These are phyloP conservation scores for Marronus borbonicus DNA, from an alignment of 2,888 invertebrate genomes.

Conservation along the genomic window DNA sequence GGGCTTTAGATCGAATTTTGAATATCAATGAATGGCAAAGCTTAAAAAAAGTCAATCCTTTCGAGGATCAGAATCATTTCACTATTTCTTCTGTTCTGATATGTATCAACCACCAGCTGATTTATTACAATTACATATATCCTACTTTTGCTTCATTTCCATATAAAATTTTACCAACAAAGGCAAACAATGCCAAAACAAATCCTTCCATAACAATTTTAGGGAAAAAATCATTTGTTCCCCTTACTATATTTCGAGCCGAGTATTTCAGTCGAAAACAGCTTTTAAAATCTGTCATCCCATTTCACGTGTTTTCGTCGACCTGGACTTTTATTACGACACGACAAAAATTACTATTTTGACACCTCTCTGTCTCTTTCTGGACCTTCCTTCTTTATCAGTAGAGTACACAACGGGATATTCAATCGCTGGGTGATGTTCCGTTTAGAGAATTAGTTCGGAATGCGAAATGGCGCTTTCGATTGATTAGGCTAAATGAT, in stretches of 20 bases:
- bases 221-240: constrained; percentile 3
- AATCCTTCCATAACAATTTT: background rate
- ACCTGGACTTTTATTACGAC: background rate
- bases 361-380: background rate
- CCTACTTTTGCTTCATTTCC: too few relatives aligned
- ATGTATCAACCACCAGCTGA: too few relatives aligned
- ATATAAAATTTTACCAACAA: too few relatives aligned
- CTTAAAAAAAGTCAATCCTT: too few relatives aligned
- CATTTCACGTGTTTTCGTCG: constrained; percentile 5
- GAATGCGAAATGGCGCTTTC: constrained; percentile 23
- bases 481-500: constrained; percentile 43
- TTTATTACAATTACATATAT: too few relatives aligned
- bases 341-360: constrained; percentile 9
- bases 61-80: too few relatives aligned
- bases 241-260: too few relatives aligned
- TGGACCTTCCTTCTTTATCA: background rate
- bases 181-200: background rate
- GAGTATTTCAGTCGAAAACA: background rate
- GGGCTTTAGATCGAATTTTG: too few relatives aligned
- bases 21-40: too few relatives aligned
- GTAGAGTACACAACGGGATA: background rate
- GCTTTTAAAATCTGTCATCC: constrained; percentile 3
- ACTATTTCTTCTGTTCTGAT: too few relatives aligned
- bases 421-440: background rate
- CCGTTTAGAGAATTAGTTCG: constrained; percentile 35